A percentile compares a stretch with the other conserved stretches of the same genome.
Evolutionary conservation across 92 coral and sea anemone genomes (phyloP).

Genomic region (Pocillopora grandis): DNA sequence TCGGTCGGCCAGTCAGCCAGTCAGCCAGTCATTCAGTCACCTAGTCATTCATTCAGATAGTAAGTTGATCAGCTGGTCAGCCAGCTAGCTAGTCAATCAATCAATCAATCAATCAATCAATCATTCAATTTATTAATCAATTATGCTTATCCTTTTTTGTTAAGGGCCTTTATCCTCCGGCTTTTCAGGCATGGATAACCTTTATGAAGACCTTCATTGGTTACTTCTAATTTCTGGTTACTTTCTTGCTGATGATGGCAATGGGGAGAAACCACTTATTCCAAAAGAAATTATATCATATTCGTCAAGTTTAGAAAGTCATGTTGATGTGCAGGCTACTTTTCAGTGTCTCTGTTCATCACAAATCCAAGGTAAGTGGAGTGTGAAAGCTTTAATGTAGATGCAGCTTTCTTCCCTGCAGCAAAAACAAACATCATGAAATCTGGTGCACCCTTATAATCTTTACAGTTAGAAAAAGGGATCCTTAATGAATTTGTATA

Average conservation of each 20-base stretch:
- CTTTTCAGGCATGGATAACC: conserved; percentile 63
- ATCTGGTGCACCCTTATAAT: too few relatives aligned
- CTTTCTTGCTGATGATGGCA: conserved; percentile 87
- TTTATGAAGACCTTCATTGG: conserved; percentile 98
- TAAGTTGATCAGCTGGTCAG: too few relatives aligned
- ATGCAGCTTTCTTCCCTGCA: too few relatives aligned
- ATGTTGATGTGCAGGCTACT: conserved; percentile 67
- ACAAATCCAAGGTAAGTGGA: conserved; percentile 60
- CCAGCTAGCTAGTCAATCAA: too few relatives aligned
- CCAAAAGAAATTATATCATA: conserved; percentile 82
- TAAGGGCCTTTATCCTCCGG: background rate
- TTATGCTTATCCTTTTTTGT: conserved; percentile 1
- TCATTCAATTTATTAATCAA: background rate
- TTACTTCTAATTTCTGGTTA: conserved; percentile 82
- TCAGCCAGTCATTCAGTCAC: too few relatives aligned
- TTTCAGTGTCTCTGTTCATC: conserved; percentile 71
- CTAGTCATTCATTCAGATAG: too few relatives aligned
- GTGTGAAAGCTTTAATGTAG: background rate
- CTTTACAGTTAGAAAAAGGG: too few relatives aligned
- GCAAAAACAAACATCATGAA: too few relatives aligned
- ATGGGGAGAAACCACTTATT: conserved; percentile 86
- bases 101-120: too few relatives aligned
- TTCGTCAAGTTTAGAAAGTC: conserved; percentile 66
- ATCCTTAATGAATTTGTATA: too few relatives aligned
- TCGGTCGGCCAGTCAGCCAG: too few relatives aligned